phyloP scores from a whole-genome alignment of 2,113 vertebrate species.

The Cranoglanis bouderius region DNA sequence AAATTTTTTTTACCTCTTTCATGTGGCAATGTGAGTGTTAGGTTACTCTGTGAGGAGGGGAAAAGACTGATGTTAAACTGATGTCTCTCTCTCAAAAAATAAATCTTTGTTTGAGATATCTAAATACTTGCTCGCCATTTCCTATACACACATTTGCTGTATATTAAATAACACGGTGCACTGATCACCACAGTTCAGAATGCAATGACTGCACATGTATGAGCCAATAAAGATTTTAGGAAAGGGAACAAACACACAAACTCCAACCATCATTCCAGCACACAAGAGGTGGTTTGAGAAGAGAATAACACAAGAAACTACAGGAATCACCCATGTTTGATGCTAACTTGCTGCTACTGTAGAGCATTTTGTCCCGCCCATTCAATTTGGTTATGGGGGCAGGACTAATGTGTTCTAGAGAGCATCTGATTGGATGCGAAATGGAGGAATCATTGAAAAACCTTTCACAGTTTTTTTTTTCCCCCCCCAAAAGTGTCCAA shows the following conservation, averaged over 20 bases:
- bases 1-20: neutral
- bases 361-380: neutral
- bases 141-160: neutral
- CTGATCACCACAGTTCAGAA: neutral
- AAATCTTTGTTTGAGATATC: neutral
- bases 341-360: neutral
- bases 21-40: neutral
- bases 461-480: too few species aligned
- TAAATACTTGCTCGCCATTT: neutral
- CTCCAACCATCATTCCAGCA: neutral
- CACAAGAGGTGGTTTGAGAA: neutral
- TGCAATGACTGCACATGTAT: neutral
- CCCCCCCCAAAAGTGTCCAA: too few species aligned
- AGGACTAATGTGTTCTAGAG: neutral
- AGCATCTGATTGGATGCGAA: neutral
- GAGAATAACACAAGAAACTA: neutral
- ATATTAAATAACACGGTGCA: neutral
- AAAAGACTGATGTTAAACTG: neutral
- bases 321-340: neutral
- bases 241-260: neutral
- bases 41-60: neutral
- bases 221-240: neutral
- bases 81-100: neutral
- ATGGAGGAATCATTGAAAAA: too few species aligned
- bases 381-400: neutral